These are phyloP conservation scores for Leucoptera coffeella DNA, from an alignment of 2,888 invertebrate species.

Conservation along the genomic window DNA sequence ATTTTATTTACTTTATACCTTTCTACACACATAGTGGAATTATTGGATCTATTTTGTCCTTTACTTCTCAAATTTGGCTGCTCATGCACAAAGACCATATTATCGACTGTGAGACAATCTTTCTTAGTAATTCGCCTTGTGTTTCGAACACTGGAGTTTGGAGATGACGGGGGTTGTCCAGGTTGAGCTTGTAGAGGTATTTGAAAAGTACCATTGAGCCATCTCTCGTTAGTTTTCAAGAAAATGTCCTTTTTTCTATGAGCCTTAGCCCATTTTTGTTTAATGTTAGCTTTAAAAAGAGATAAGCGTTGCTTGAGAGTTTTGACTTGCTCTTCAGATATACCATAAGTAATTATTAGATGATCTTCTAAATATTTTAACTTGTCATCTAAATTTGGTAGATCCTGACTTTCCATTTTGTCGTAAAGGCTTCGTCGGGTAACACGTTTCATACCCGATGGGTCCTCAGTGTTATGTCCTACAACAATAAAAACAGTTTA, in stretches of 20 bases:
- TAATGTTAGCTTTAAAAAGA: slow-evolving; percentile 1
- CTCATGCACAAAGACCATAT: too few relatives aligned
- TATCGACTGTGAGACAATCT: too few relatives aligned
- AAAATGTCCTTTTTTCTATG: slow-evolving; percentile 2
- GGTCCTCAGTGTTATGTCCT: too few relatives aligned
- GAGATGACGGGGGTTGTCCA: too few relatives aligned
- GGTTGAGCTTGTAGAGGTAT: too few relatives aligned
- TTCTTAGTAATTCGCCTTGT: too few relatives aligned
- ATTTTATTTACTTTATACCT: too few relatives aligned
- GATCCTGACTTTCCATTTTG: background rate
- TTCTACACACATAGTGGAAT: too few relatives aligned
- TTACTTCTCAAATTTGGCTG: too few relatives aligned
- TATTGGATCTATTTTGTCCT: too few relatives aligned
- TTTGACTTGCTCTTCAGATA: background rate
- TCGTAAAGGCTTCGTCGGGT: background rate
- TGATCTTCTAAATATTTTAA: background rate
- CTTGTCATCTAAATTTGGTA: background rate
- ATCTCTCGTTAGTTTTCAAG: slow-evolving; percentile 1
- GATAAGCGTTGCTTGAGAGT: background rate
- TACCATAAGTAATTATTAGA: background rate
- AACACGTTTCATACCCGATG: background rate
- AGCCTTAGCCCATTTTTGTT: slow-evolving; percentile 2
- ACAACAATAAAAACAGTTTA: too few relatives aligned
- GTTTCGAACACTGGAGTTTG: too few relatives aligned
- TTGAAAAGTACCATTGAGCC: slow-evolving; percentile 1